These are phyloP conservation scores for Haemorhous mexicanus DNA, from an alignment of 2,113 vertebrate genomes.

Conservation along the genomic window DNA sequence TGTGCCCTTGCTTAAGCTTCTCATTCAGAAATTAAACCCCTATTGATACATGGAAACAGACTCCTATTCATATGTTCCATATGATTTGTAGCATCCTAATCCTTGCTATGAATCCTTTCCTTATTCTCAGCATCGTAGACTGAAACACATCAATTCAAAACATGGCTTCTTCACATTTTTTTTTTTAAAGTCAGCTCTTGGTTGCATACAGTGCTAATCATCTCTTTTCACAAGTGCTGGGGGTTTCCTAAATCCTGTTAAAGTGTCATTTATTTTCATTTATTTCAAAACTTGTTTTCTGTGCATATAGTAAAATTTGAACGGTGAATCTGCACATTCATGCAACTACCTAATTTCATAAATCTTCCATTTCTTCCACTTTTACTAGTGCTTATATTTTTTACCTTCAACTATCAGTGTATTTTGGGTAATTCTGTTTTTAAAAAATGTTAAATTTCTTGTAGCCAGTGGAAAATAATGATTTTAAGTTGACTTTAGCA, in stretches of 20 bases:
- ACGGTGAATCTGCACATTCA: background rate
- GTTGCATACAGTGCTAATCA: background rate
- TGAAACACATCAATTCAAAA: constrained; percentile 45
- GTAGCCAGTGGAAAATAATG: background rate
- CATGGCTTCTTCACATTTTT: constrained; percentile 38
- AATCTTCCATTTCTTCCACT: background rate
- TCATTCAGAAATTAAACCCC: constrained; percentile 61
- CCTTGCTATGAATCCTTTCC: constrained; percentile 62
- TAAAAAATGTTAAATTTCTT: background rate
- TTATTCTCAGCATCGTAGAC: constrained; percentile 48
- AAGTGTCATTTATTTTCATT: background rate
- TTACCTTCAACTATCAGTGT: background rate
- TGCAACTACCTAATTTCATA: background rate
- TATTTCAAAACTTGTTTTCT: background rate
- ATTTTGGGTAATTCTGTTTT: background rate
- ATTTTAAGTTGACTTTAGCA: background rate
- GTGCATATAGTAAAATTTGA: background rate
- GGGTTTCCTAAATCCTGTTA: background rate
- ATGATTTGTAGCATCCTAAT: constrained; percentile 64
- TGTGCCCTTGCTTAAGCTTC: constrained; percentile 60
- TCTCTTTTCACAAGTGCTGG: background rate
- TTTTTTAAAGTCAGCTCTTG: background rate
- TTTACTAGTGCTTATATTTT: background rate
- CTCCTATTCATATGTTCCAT: constrained; percentile 60
- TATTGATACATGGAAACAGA: constrained; percentile 60